Base-by-base conservation (phyloP, 2,888 invertebrate genomes). In the Cremastinae sp. region DNA sequence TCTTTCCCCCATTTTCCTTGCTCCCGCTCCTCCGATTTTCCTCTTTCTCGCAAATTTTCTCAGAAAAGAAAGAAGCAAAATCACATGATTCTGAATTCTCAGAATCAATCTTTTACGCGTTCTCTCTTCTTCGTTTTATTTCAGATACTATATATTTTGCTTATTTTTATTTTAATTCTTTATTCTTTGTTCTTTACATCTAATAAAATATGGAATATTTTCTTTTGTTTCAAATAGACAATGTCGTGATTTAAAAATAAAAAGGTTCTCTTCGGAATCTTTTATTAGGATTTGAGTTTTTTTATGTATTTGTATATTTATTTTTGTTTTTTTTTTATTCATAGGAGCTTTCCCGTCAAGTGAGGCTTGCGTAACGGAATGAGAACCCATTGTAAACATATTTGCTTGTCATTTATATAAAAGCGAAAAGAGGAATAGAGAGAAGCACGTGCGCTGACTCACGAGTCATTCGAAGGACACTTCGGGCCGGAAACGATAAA, bases 391-490 rank as follows among this genome's bases (percentile, higher is more conserved):
- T 75, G 58, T 65, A 43, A 66, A 68, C 64, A 34, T 54, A 78
- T 71, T 69, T 72, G 72, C 69, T 20, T 59, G 68, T 65, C 64
- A 69, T 78, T 78, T 64, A 41, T 51, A 22, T 12, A 38, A 18
- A 28, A 16, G 22, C 45, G 0, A 10, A 34, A 20, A 47, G 43
- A 12, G 18, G 51, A 45, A 64, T n/a, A 58, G 54, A 59, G 51
- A 28, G 56, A 22, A 62, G 62, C 53, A 45, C 36, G 58, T 20
- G 47, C 65, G 66, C 64, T 78, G 74, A 78, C 72, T 78, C 78
- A 78, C 64, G 73, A 76, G 76, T 73, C 76, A 22, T 59, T 65
- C 68, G 64, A 78, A 72, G 75, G 66, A 66, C 72, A 59, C 58
- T 20, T 59, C 16, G 38, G 53, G 64, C 64, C 36, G 64, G 36